phyloP scores from a whole-genome alignment of 2,113 vertebrate species.

The Campylorhamphus procurvoides region DNA sequence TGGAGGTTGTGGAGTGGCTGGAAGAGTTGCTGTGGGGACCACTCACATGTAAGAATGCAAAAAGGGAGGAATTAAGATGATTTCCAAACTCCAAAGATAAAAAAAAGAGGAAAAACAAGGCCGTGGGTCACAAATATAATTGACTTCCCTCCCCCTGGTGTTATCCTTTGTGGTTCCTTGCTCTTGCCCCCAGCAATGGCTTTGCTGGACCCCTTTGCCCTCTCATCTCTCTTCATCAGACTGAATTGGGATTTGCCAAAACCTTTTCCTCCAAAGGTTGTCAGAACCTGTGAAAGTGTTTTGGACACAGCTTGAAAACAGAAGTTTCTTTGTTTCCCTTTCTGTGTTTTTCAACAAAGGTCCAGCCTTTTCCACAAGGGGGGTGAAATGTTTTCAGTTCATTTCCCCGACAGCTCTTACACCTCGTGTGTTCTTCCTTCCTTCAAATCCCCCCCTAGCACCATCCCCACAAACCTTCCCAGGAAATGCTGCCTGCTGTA shows the following conservation, averaged over 20 bases:
- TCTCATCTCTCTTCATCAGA: not conserved
- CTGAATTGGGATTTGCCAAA: not conserved
- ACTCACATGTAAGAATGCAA: not conserved
- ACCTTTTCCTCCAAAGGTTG: not conserved
- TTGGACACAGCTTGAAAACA: not conserved
- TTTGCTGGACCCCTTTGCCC: not conserved
- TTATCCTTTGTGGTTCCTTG: not conserved
- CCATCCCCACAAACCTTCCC: not conserved
- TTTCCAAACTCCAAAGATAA: not conserved
- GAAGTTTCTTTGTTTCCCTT: not conserved
- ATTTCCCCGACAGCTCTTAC: not conserved
- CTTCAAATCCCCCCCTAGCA: not conserved
- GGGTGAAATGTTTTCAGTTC: not conserved
- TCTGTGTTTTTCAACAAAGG: not conserved
- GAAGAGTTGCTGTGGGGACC: not conserved
- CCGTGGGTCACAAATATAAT: not conserved
- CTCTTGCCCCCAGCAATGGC: not conserved
- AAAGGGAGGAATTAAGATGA: not conserved
- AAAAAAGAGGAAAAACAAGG: accelerated
- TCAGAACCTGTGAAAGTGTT: not conserved
- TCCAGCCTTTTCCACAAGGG: not conserved
- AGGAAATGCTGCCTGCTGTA: not conserved
- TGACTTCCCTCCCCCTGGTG: not conserved
- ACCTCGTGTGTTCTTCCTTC: not conserved
- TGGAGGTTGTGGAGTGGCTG: not conserved